phyloP scores from a whole-genome alignment of 2,797 vertebrate genomes.

The Eulemur coronatus region DNA sequence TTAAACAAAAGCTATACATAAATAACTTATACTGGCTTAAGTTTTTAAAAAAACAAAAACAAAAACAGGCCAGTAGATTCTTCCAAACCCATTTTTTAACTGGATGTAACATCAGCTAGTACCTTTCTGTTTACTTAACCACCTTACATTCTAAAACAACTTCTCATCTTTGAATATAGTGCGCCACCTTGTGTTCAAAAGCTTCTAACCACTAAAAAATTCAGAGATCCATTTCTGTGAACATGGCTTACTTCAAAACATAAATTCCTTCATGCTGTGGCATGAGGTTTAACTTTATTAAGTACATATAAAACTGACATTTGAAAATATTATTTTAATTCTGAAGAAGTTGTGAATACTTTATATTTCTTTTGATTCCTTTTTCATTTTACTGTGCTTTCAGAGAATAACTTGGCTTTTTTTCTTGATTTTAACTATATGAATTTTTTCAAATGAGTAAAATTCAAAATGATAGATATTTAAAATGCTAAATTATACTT shows the following conservation, averaged over 20 bases:
- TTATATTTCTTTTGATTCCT: neutral
- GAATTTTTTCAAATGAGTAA: neutral
- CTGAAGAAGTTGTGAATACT: neutral
- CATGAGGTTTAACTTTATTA: constrained; percentile 21
- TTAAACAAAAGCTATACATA: constrained; percentile 13
- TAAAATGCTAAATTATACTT: constrained; percentile 65
- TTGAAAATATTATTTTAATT: neutral
- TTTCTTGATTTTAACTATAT: neutral
- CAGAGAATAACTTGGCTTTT: constrained; percentile 53
- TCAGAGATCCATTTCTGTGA: neutral
- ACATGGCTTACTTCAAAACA: neutral
- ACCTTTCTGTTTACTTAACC: constrained; percentile 57
- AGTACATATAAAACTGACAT: neutral
- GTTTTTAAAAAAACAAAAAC: neutral
- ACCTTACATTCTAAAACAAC: neutral
- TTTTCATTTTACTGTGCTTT: neutral
- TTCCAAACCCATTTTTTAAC: constrained; percentile 21
- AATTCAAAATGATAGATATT: neutral
- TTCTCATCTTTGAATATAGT: constrained; percentile 75
- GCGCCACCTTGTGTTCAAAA: constrained; percentile 92
- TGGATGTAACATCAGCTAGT: constrained; percentile 31
- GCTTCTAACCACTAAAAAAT: neutral
- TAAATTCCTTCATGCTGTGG: neutral
- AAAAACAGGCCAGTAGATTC: neutral
- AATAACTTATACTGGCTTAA: neutral